Evolutionary conservation across 2,113 vertebrate genomes (phyloP).

Genomic region (Pterocles burchelli): DNA sequence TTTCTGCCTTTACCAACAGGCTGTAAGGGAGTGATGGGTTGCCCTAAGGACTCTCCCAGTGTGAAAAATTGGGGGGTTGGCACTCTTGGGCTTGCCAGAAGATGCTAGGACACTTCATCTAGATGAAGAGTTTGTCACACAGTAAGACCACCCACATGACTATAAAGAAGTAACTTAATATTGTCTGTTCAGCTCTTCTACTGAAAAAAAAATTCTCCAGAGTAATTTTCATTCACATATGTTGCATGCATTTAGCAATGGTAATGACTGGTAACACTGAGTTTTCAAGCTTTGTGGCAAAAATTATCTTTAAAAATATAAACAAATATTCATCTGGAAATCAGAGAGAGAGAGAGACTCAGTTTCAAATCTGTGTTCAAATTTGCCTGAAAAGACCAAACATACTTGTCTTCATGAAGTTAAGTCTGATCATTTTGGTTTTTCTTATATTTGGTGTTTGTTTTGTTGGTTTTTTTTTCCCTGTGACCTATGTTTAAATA

Average conservation of each 20-base stretch:
- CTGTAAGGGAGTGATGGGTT: not conserved
- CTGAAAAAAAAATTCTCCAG: not conserved
- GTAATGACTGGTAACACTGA: not conserved
- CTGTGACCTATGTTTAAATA: not conserved
- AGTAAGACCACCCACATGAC: not conserved
- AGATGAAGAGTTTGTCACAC: not conserved
- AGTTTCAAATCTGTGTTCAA: not conserved
- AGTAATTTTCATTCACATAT: not conserved
- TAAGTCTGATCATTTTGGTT: not conserved
- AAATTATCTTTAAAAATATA: not conserved
- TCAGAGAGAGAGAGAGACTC: not conserved
- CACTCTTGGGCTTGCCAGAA: not conserved
- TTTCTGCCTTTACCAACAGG: not conserved
- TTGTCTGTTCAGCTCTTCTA: not conserved
- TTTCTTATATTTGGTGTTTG: not conserved
- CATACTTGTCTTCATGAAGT: not conserved
- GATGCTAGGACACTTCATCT: not conserved
- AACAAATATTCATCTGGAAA: not conserved
- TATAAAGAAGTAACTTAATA: not conserved
- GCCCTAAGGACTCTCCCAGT: accelerated
- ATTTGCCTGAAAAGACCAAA: not conserved
- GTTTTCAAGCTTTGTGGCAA: not conserved
- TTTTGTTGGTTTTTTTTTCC: not conserved
- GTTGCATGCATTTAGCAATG: not conserved
- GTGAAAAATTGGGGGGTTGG: accelerated